Conservation (phyloP, 2,888 invertebrate species). For the Plebejus argus region DNA sequence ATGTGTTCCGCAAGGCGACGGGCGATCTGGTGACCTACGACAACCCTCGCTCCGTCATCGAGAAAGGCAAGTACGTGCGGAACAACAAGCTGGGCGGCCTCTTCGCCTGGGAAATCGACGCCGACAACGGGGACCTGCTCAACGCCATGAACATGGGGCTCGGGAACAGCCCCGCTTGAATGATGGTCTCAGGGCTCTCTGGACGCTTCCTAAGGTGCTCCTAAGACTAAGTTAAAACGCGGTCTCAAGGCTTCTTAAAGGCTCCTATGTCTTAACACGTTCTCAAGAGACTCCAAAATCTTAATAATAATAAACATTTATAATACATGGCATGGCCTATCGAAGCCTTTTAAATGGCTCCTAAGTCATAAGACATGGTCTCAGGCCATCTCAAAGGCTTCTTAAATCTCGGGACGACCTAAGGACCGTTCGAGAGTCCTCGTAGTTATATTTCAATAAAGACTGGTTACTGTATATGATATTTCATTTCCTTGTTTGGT, state of each 20-base stretch:
- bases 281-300: too few species aligned
- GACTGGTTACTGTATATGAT: conserved; percentile 40
- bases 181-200: background rate
- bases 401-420: background rate
- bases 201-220: background rate
- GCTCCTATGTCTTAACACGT: background rate
- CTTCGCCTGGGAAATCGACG: conserved; percentile 76
- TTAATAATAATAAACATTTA: too few species aligned
- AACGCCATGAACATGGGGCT: conserved; percentile 76
- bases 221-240: background rate
- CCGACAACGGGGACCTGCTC: conserved; percentile 72
- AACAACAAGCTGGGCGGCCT: conserved; percentile 72
- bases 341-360: background rate
- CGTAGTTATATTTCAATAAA: conserved; percentile 41
- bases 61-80: conserved; percentile 74
- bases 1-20: conserved; percentile 68
- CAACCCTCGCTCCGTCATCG: conserved; percentile 70
- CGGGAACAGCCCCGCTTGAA: conserved; percentile 58
- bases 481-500: conserved; percentile 19
- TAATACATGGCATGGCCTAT: too few species aligned
- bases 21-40: conserved; percentile 74
- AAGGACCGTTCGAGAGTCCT: conserved; percentile 41
- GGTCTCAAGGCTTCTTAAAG: background rate
- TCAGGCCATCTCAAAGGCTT: background rate
- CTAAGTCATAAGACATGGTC: conserved; percentile 6